Base-by-base conservation (phyloP, 2,888 invertebrate genomes). In the Amorpha juglandis region DNA sequence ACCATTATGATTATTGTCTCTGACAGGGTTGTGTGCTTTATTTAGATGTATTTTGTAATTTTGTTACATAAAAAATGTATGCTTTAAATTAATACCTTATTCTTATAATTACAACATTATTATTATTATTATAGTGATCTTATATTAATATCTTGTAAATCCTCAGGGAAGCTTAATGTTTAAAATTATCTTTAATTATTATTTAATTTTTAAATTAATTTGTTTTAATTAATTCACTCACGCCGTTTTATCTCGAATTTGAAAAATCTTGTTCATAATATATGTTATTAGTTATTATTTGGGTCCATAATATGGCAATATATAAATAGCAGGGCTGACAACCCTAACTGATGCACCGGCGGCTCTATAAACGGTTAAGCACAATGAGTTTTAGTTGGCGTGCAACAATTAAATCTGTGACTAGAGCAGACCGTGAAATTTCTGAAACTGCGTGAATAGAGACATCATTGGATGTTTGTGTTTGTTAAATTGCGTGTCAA, bases 401-500 rank as follows among this genome's bases (percentile, higher is more conserved):
- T 71, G 81, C 80, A 86, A 81, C 88, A 89, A 90, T 88, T 83
- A 88, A 79, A 78, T 71, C 71, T 75, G 77, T 74, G 74, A 84
- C 82, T 85, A 75, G 83, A 85, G 78, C 73, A 78, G 78, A 79
- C 85, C 90, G 89, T 91, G 89, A 91, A 92, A 92, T 91, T 78
- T 88, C 84, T 74, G 81, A 80, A 82, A 82, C 76, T 74, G 76
- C 75, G 71, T 86, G 84, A 90, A 91, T 89, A 86, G 86, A 83
- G 69, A 79, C 83, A 91, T 92, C 88, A 92, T 89, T 87, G 84
- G 82, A 78, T 81, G 81, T 88, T 88, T 85, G 77, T 58, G 58
- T 83, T 81, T 86, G 86, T 90, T 88, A 88, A 87, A 91, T 90
- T 80, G 86, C 78, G 70, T 80, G 81, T 81, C 88, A 91, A 92